These are phyloP conservation scores for Holothuria scabra DNA, from an alignment of 53 echinoderm and acorn worm species.

Conservation along the genomic window DNA sequence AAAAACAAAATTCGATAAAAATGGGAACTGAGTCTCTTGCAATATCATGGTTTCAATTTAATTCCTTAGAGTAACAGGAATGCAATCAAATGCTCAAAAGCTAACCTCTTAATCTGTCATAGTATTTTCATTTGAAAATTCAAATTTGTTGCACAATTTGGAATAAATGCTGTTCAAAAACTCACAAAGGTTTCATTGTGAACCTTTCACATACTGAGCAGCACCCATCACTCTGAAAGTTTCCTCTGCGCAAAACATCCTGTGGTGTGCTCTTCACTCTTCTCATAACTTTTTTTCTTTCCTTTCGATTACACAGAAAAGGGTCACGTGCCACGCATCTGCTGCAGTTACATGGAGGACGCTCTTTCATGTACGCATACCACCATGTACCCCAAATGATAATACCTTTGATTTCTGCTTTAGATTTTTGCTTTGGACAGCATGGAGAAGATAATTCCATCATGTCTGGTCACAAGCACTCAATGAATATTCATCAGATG, in stretches of 20 bases:
- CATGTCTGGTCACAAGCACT: constrained; percentile 30
- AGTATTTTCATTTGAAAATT: too few relatives aligned
- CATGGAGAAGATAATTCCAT: neutral
- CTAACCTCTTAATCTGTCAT: too few relatives aligned
- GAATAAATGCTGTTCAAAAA: too few relatives aligned
- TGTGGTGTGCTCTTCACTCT: constrained; percentile 2
- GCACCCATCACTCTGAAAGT: constrained; percentile 3
- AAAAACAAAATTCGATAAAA: too few relatives aligned
- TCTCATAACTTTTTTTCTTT: constrained; percentile 53
- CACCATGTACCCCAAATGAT: constrained; percentile 32
- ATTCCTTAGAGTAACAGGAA: too few relatives aligned
- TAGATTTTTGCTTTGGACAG: neutral
- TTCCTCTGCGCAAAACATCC: constrained; percentile 4
- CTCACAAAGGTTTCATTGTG: too few relatives aligned
- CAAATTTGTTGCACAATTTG: too few relatives aligned
- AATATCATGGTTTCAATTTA: too few relatives aligned
- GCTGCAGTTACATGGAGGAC: constrained; percentile 66
- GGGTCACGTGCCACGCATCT: constrained; percentile 69
- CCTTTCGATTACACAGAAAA: constrained; percentile 54
- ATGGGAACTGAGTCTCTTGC: too few relatives aligned
- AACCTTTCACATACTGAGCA: neutral
- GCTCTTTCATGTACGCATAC: constrained; percentile 64
- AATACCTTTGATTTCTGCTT: constrained; percentile 47
- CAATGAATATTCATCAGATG: neutral
- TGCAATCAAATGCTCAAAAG: too few relatives aligned